Base-by-base conservation (phyloP, 2,888 invertebrate species). In the Mallateleia sp. region DNA sequence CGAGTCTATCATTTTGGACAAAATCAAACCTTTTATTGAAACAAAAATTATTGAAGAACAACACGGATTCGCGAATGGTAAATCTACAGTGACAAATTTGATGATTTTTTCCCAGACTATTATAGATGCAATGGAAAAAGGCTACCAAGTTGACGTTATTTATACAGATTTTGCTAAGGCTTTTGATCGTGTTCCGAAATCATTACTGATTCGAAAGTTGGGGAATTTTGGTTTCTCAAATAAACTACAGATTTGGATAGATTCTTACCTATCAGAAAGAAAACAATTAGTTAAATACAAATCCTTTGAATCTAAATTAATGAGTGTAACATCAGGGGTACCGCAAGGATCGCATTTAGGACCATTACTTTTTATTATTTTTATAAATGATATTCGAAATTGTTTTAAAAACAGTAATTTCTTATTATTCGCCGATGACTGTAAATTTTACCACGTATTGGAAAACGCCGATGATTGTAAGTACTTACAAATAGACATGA, bases 211-310 rank as follows among this genome's bases (percentile, higher is more conserved):
- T 4, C 5, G 8, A 6, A 28, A 28, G 8, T 28, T 28, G 8
- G 8, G 4, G 5, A 28, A 28, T 6, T 28, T 28, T 8, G 28
- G 28, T 28, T 28, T 28, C 8, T 8, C 28, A 28, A 28, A 28
- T 28, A 8, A 4, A 4, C 8, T 28, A n/a, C n/a, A n/a, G 28
- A 28, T 28, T 25, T 58, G 58, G 32, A 32, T 58, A 14, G 1
- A 58, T 2, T 58, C 58, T 7, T 58, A 58, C 18, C n/a, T 58
- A 25, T 22, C 22, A 25, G n/a, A 34, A n/a, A 66, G 66, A 9
- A 47, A 47, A 28, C 52, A 69, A 38, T 47, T n/a, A 22, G 52
- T 69, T 11, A 69, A 69, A 69, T 69, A 69, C 34, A 69, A 69
- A 25, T 14, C 15, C 15, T 52, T 11, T 22, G 14, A 22, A 15